These are phyloP conservation scores for Lucilia cuprina DNA, from an alignment of 1,140 invertebrate genomes.

Conservation along the genomic window DNA sequence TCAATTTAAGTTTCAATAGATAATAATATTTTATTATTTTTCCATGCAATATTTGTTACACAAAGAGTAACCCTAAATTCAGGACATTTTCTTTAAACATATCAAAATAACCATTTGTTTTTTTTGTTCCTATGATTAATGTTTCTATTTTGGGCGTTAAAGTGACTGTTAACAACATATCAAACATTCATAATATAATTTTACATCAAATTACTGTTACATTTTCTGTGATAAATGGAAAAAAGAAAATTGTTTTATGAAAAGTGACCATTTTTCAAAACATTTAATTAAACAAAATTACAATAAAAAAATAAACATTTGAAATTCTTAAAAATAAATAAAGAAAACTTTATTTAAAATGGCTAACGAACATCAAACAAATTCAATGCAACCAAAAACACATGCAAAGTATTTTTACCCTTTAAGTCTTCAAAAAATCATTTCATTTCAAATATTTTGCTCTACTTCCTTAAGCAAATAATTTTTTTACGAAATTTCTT, in stretches of 20 bases:
- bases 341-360: not conserved
- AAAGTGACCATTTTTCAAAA: not conserved
- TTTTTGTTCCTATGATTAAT: not conserved
- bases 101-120: not conserved
- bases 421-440: not conserved
- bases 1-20: too few relatives aligned
- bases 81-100: not conserved
- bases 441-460: not conserved
- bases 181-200: slow-evolving; percentile 9
- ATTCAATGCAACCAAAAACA: not conserved
- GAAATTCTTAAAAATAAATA: not conserved
- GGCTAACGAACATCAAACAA: not conserved
- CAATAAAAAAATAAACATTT: not conserved
- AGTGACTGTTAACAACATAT: not conserved
- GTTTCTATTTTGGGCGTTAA: not conserved
- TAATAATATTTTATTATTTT: too few relatives aligned
- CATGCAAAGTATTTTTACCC: not conserved
- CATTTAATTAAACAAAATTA: not conserved
- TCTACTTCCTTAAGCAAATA: not conserved
- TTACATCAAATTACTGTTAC: not conserved
- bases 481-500: not conserved
- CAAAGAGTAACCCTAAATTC: not conserved
- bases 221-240: not conserved
- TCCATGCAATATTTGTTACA: not conserved
- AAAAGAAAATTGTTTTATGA: not conserved